Conservation (phyloP, 1,140 invertebrate genomes). For the Trypoxylus dichotomus region DNA sequence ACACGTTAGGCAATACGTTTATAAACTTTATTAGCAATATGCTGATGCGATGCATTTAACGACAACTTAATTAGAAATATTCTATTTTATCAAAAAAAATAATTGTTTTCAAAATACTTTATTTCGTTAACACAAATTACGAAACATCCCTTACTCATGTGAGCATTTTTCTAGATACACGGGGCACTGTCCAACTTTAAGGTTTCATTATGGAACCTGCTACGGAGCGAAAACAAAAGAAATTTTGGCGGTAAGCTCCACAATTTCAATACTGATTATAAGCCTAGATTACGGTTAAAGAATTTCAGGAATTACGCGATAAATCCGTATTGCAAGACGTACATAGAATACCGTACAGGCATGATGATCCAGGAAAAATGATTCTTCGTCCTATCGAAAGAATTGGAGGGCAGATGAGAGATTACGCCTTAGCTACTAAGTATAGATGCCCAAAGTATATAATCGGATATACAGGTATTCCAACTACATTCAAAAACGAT, state of each 20-base stretch:
- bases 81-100: too few species aligned
- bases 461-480: conserved; percentile 66
- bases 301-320: conserved; percentile 55
- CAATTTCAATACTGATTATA: neutral
- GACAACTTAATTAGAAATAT: too few species aligned
- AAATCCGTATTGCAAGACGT: conserved; percentile 55
- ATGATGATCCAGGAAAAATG: neutral
- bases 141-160: neutral
- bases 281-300: conserved; percentile 22
- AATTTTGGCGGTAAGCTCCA: conserved; percentile 61
- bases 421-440: conserved; percentile 44
- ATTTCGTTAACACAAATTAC: too few species aligned
- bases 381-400: conserved; percentile 34
- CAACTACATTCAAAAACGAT: conserved; percentile 28
- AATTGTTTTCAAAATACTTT: too few species aligned
- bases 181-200: conserved; percentile 72
- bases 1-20: conserved; percentile 3
- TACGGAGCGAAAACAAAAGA: conserved; percentile 71
- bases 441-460: conserved; percentile 62
- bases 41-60: too few species aligned
- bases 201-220: conserved; percentile 70
- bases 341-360: conserved; percentile 48
- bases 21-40: too few species aligned
- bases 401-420: conserved; percentile 34
- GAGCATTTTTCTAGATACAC: conserved; percentile 63